Conservation (phyloP, 2,797 vertebrate genomes). For the Diglossa cyanea region DNA sequence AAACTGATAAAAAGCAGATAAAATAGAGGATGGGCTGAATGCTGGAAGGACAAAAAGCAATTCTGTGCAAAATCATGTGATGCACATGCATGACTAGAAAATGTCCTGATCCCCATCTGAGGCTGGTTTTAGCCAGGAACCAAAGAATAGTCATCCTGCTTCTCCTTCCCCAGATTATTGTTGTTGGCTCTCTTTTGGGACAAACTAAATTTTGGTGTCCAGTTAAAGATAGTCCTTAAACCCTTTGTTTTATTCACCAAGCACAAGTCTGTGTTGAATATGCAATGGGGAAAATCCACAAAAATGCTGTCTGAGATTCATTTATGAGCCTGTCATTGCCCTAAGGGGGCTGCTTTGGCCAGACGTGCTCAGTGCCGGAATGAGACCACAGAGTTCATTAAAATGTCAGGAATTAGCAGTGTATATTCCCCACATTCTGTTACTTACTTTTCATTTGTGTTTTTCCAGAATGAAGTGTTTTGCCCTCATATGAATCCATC, state of each 20-base stretch:
- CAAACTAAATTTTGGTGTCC: not conserved
- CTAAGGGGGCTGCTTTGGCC: not conserved
- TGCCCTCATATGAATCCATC: not conserved
- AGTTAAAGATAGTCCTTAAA: not conserved
- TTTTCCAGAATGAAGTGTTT: not conserved
- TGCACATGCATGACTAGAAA: fast-evolving
- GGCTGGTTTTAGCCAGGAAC: not conserved
- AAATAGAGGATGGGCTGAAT: not conserved
- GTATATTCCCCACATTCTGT: not conserved
- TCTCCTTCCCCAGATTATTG: not conserved
- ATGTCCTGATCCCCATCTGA: not conserved
- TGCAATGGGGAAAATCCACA: not conserved
- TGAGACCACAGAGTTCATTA: not conserved
- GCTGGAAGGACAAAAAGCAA: not conserved
- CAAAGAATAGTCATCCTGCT: not conserved
- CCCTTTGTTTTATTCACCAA: not conserved
- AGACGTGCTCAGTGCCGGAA: not conserved
- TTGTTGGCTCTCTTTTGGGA: not conserved
- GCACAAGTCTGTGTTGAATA: not conserved
- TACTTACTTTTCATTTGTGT: not conserved
- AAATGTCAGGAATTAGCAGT: not conserved
- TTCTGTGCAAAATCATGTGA: not conserved
- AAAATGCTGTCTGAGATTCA: not conserved
- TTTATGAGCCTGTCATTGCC: not conserved
- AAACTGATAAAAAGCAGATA: not conserved